These are phyloP conservation scores for Hololepta plana DNA, from an alignment of 2,888 invertebrate genomes.

Conservation along the genomic window DNA sequence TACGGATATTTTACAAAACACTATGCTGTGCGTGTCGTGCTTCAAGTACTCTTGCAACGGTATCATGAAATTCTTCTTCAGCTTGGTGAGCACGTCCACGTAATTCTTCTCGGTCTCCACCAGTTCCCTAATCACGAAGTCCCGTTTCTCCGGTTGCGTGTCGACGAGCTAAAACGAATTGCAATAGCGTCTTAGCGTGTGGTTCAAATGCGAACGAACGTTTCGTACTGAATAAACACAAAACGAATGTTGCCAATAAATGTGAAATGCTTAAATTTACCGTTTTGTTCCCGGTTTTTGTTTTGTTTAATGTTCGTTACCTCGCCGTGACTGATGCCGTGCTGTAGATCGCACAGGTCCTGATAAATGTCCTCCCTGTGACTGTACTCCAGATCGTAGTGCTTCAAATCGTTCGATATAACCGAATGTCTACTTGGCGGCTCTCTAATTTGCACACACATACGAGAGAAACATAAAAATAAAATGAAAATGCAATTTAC, in stretches of 20 bases:
- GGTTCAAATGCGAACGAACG: neutral
- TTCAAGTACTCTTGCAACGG: slow-evolving; percentile 55
- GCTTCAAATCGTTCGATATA: slow-evolving; percentile 42
- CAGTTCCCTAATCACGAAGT: slow-evolving; percentile 83
- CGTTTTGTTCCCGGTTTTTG: slow-evolving; percentile 2
- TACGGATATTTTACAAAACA: slow-evolving; percentile 86
- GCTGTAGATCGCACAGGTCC: slow-evolving; percentile 84
- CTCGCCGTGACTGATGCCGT: too few species aligned
- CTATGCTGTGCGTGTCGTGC: slow-evolving; percentile 54
- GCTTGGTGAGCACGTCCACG: slow-evolving; percentile 77
- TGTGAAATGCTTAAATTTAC: slow-evolving; percentile 1
- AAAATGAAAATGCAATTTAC: too few species aligned
- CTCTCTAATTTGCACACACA: too few species aligned
- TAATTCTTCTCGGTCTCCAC: slow-evolving; percentile 96
- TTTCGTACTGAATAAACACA: neutral
- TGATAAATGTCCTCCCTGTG: slow-evolving; percentile 89
- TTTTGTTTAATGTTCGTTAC: too few species aligned
- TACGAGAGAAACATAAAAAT: too few species aligned
- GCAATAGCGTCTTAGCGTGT: too few species aligned
- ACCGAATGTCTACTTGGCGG: too few species aligned
- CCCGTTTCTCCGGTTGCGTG: slow-evolving; percentile 56
- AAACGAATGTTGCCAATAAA: neutral
- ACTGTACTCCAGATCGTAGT: slow-evolving; percentile 24
- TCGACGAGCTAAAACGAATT: slow-evolving; percentile 13
- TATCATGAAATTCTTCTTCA: slow-evolving; percentile 60